phyloP scores from a whole-genome alignment of 2,113 vertebrate genomes.

The Dinomys branickii region DNA sequence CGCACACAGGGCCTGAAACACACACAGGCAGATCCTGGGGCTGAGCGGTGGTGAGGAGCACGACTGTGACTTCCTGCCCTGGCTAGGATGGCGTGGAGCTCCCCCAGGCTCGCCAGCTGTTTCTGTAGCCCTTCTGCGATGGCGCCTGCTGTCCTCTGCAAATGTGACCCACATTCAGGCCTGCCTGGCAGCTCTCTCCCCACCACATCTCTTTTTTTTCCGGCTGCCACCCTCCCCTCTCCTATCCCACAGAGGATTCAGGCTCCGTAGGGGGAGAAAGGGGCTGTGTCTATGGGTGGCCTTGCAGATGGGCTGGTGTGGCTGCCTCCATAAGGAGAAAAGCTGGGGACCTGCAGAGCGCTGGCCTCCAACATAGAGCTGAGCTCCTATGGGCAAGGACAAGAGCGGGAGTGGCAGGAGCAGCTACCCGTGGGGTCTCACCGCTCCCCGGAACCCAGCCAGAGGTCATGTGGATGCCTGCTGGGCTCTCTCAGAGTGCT shows the following conservation, averaged over 20 bases:
- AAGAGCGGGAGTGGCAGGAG: neutral
- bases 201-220: neutral
- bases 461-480: neutral
- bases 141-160: neutral
- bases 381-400: neutral
- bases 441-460: neutral
- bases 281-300: neutral
- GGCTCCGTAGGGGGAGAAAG: neutral
- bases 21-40: neutral
- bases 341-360: neutral
- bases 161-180: slow-evolving; percentile 65
- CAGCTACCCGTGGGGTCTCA: neutral
- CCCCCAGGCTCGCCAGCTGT: slow-evolving; percentile 63
- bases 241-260: neutral
- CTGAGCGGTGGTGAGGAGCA: neutral
- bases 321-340: neutral
- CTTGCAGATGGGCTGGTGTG: neutral
- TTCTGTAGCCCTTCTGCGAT: neutral
- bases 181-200: neutral
- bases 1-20: neutral
- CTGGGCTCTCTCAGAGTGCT: neutral
- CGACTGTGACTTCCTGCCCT: neutral
- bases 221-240: neutral
- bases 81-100: neutral
- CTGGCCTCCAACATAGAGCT: neutral